phyloP scores from a whole-genome alignment of 2,797 vertebrate genomes.

The Lates japonicus region DNA sequence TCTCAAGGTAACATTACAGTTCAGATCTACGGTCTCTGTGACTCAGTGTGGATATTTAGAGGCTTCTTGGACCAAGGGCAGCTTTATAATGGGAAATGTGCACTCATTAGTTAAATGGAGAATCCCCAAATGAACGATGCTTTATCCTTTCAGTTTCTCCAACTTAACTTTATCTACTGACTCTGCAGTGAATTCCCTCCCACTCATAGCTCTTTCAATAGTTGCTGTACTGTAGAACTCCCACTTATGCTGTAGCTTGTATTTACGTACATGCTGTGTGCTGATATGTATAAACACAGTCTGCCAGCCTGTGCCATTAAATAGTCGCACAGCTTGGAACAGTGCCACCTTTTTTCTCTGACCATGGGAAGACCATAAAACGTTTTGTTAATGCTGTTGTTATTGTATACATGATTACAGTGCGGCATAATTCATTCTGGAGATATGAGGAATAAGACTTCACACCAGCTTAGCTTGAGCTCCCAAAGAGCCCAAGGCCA shows the following conservation, averaged over 20 bases:
- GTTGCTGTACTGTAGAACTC: conserved; percentile 24
- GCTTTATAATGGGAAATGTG: conserved; percentile 40
- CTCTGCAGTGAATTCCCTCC: conserved; percentile 37
- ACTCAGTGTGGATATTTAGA: conserved; percentile 28
- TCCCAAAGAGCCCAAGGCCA: conserved; percentile 77
- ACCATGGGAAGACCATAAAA: conserved; percentile 57
- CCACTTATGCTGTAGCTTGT: conserved; percentile 45
- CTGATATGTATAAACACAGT: conserved; percentile 49
- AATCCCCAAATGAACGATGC: conserved; percentile 26
- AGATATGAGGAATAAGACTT: conserved; percentile 75
- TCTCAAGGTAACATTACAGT: conserved; percentile 77
- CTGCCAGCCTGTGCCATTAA: conserved; percentile 40
- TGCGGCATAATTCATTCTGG: conserved; percentile 66
- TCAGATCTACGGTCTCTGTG: conserved; percentile 29
- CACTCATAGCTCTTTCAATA: conserved; percentile 26
- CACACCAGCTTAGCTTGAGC: conserved; percentile 74
- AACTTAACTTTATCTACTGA: conserved; percentile 44
- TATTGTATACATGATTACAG: conserved; percentile 69
- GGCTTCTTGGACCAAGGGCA: conserved; percentile 27
- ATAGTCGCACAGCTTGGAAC: conserved; percentile 45
- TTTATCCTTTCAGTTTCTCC: conserved; percentile 30
- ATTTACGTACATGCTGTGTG: conserved; percentile 50
- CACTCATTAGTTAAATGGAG: conserved; percentile 47
- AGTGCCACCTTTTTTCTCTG: conserved; percentile 45
- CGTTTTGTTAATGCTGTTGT: conserved; percentile 68